These are phyloP conservation scores for Torymus aiolomorphi DNA, from an alignment of 2,888 invertebrate species.

Conservation along the genomic window DNA sequence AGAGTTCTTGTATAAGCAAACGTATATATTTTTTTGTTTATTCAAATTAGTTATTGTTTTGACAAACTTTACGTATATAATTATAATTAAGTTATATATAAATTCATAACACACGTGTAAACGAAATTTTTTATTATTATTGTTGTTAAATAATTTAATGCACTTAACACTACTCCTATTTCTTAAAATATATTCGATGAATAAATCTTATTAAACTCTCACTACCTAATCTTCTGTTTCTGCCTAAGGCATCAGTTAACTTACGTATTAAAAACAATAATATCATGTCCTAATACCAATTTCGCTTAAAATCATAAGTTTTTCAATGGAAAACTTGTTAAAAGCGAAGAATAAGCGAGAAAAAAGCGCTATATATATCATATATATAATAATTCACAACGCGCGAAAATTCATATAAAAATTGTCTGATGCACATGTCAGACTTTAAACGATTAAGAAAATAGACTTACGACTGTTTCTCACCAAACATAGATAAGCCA, in stretches of 20 bases:
- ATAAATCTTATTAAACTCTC: conserved; percentile 19
- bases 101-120: no score
- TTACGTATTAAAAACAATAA: conserved; percentile 38
- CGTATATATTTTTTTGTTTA: not conserved
- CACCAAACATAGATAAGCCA: conserved; percentile 59
- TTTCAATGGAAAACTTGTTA: conserved; percentile 37
- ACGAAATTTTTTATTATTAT: not conserved
- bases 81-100: not conserved
- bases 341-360: conserved; percentile 32
- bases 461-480: conserved; percentile 55
- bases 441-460: conserved; percentile 54
- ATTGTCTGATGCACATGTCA: conserved; percentile 44
- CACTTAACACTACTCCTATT: conserved; percentile 29
- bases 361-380: conserved; percentile 22
- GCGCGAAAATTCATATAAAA: conserved; percentile 54
- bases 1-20: no score
- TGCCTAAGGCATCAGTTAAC: conserved; percentile 24
- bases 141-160: conserved; percentile 23
- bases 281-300: conserved; percentile 27
- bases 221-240: conserved; percentile 29
- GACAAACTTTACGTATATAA: not conserved
- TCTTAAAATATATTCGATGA: conserved; percentile 6
- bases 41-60: not conserved
- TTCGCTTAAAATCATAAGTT: conserved; percentile 13
- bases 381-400: conserved; percentile 39